A percentile compares a stretch with the other conserved stretches of the same genome.
Evolutionary conservation across 2,113 vertebrate genomes (phyloP).

Genomic region (Melospiza melodia): DNA sequence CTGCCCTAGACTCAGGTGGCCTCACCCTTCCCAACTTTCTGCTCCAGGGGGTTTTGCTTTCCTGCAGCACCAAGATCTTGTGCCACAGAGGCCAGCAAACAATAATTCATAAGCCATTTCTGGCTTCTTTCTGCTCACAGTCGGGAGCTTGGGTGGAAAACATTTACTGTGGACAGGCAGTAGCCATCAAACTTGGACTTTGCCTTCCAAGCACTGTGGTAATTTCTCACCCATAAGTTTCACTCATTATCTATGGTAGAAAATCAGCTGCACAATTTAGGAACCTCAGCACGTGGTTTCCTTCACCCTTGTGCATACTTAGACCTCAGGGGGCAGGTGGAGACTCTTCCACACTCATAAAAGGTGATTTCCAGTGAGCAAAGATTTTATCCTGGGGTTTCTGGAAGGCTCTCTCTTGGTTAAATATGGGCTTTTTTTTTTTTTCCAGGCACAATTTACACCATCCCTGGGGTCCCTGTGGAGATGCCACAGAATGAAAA

Average conservation of each 20-base stretch:
- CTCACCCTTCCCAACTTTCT: neutral
- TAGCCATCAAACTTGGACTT: neutral
- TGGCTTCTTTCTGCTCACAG: neutral
- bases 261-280: neutral
- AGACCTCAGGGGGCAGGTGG: neutral
- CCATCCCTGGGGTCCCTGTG: neutral
- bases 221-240: neutral
- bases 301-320: neutral
- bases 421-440: neutral
- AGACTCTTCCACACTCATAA: neutral
- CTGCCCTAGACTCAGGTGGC: neutral
- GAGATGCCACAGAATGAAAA: neutral
- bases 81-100: neutral
- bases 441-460: neutral
- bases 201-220: neutral
- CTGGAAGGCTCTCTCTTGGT: neutral
- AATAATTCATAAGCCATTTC: constrained; percentile 16
- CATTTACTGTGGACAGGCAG: neutral
- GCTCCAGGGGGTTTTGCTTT: constrained; percentile 39
- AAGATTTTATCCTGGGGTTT: neutral
- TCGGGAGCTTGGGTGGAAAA: neutral
- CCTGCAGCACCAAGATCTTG: neutral
- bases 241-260: neutral
- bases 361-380: neutral
- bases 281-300: neutral